These are phyloP conservation scores for Sitta europaea DNA, from an alignment of 2,113 vertebrate species.

Conservation along the genomic window DNA sequence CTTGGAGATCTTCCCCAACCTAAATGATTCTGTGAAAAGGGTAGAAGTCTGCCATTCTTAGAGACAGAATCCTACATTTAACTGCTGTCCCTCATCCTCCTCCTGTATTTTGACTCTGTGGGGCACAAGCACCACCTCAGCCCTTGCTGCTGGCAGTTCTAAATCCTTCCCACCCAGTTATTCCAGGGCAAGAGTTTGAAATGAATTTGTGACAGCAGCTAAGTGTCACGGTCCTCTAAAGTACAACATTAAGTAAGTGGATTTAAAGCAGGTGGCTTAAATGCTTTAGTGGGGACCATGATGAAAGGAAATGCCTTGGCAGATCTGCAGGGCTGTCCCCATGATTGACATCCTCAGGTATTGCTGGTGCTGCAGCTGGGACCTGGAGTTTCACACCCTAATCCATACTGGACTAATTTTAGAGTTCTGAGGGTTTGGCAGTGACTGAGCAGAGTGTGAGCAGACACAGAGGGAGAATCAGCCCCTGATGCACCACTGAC, in stretches of 20 bases:
- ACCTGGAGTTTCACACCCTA: neutral
- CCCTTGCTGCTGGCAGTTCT: neutral
- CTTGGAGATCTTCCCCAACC: neutral
- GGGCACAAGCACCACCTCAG: neutral
- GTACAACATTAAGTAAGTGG: neutral
- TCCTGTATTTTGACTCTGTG: neutral
- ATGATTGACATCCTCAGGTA: neutral
- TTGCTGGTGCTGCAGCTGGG: neutral
- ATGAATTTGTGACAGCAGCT: neutral
- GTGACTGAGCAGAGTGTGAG: neutral
- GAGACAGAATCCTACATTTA: neutral
- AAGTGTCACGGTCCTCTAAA: neutral
- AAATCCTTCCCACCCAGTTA: neutral
- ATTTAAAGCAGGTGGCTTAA: constrained; percentile 24
- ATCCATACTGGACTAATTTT: neutral
- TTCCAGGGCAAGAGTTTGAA: neutral
- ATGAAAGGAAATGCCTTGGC: constrained; percentile 15
- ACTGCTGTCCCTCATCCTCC: neutral
- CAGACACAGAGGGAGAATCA: neutral
- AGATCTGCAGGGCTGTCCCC: neutral
- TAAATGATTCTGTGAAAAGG: neutral
- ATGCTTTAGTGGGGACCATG: neutral
- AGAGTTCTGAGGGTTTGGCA: neutral
- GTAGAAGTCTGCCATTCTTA: neutral
- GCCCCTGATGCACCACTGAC: neutral